A percentile compares a stretch with the other conserved stretches of the same genome.
phyloP scores from a whole-genome alignment of 2,888 invertebrate species.

The Phaonia tiefii region DNA sequence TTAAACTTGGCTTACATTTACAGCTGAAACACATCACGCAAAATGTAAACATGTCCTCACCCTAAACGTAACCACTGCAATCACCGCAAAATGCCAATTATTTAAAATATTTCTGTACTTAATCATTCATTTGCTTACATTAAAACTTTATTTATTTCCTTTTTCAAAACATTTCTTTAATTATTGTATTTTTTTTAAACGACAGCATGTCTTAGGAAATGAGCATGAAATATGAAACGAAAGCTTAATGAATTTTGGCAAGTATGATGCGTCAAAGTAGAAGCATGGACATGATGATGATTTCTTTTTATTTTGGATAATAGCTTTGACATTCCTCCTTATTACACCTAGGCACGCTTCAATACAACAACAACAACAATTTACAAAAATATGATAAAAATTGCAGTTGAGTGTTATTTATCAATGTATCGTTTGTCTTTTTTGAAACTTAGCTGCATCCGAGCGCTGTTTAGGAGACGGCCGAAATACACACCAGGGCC shows the following conservation, averaged over 20 bases:
- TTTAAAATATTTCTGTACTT: neutral
- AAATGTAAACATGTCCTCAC: neutral
- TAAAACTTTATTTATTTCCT: neutral
- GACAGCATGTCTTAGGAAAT: constrained; percentile 56
- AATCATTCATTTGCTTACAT: neutral
- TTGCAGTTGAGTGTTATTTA: neutral
- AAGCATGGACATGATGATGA: neutral
- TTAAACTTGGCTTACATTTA: too few species aligned
- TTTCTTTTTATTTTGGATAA: too few species aligned
- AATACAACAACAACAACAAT: constrained; percentile 21
- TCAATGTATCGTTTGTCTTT: constrained; percentile 53
- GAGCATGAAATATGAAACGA: constrained; percentile 42
- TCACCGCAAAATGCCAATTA: constrained; percentile 22
- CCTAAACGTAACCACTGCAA: neutral
- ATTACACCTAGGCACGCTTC: constrained; percentile 55
- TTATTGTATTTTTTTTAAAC: constrained; percentile 49
- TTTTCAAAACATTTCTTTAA: constrained; percentile 39
- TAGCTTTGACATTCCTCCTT: constrained; percentile 43
- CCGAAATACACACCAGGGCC: constrained; percentile 84
- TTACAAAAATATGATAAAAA: neutral
- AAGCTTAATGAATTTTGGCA: constrained; percentile 39
- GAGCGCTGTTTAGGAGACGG: constrained; percentile 92
- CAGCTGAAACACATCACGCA: neutral
- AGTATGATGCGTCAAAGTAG: constrained; percentile 34
- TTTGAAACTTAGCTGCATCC: constrained; percentile 86